Conservation (phyloP, 2,113 vertebrate genomes). For the Syngnathoides biaculeatus region DNA sequence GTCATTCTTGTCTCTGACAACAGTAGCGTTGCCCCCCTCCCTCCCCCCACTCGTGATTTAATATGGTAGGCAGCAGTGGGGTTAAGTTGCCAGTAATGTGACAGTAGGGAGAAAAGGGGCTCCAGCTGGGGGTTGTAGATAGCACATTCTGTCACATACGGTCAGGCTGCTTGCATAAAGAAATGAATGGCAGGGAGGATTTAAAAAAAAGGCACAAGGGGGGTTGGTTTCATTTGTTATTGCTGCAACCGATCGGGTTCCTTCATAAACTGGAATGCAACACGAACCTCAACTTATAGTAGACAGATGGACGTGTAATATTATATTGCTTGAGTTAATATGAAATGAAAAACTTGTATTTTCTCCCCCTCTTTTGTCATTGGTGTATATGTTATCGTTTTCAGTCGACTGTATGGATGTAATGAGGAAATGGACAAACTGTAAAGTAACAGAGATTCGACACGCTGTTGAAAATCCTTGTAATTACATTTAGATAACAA, state of each 20-base stretch:
- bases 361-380: no score
- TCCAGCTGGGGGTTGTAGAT: constrained; percentile 79
- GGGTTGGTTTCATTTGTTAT: constrained; percentile 69
- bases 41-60: constrained; percentile 38
- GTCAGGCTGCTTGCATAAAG: constrained; percentile 79
- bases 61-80: constrained; percentile 57
- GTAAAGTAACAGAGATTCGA: no score
- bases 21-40: constrained; percentile 41
- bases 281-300: constrained; percentile 35
- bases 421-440: no score
- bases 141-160: constrained; percentile 76
- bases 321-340: no score
- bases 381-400: no score
- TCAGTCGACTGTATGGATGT: no score
- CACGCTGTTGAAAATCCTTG: no score
- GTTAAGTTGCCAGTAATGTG: constrained; percentile 72
- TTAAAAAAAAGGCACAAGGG: constrained; percentile 30
- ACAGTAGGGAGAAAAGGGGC: constrained; percentile 65
- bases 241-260: constrained; percentile 48
- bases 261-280: constrained; percentile 35
- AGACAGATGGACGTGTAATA: neutral
- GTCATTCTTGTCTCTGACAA: constrained; percentile 39
- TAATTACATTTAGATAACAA: no score
- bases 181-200: constrained; percentile 54
- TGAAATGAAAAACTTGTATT: no score